A percentile compares a stretch with the other conserved stretches of the same genome.
phyloP scores from a whole-genome alignment of 2,888 invertebrate species.

The Drosophila infuscata region DNA sequence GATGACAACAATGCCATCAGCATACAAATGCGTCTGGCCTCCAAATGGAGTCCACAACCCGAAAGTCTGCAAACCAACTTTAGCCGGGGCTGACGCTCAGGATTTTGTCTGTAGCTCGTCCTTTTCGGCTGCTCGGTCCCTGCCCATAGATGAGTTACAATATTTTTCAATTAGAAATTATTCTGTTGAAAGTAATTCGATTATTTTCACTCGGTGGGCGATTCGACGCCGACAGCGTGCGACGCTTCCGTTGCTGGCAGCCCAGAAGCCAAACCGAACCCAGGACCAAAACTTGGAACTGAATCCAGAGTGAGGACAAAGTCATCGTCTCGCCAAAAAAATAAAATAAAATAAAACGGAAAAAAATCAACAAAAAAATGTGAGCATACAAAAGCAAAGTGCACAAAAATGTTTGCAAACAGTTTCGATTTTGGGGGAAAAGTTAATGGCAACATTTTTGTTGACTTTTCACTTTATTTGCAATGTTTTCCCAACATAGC shows the following conservation, averaged over 20 bases:
- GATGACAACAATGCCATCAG: slow-evolving; percentile 75
- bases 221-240: slow-evolving; percentile 59
- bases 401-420: slow-evolving; percentile 75
- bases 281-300: slow-evolving; percentile 10
- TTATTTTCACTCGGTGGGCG: slow-evolving; percentile 85
- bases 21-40: slow-evolving; percentile 65
- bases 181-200: slow-evolving; percentile 86
- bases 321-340: slow-evolving; percentile 51
- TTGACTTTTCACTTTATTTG: slow-evolving; percentile 77
- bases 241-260: slow-evolving; percentile 43
- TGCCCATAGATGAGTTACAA: slow-evolving; percentile 82
- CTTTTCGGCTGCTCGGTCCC: slow-evolving; percentile 34
- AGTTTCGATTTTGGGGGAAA: slow-evolving; percentile 71
- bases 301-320: slow-evolving; percentile 15
- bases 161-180: slow-evolving; percentile 86
- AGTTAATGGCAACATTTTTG: slow-evolving; percentile 71
- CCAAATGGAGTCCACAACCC: slow-evolving; percentile 20
- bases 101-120: slow-evolving; percentile 48
- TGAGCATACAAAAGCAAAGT: slow-evolving; percentile 51
- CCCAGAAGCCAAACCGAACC: slow-evolving; percentile 1
- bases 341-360: slow-evolving; percentile 2
- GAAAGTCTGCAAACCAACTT: slow-evolving; percentile 32
- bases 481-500: slow-evolving; percentile 27
- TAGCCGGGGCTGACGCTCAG: slow-evolving; percentile 22
- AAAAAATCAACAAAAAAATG: slow-evolving; percentile 4